Base-by-base conservation (phyloP, 1,140 invertebrate genomes). In the Lanistes nyassanus region DNA sequence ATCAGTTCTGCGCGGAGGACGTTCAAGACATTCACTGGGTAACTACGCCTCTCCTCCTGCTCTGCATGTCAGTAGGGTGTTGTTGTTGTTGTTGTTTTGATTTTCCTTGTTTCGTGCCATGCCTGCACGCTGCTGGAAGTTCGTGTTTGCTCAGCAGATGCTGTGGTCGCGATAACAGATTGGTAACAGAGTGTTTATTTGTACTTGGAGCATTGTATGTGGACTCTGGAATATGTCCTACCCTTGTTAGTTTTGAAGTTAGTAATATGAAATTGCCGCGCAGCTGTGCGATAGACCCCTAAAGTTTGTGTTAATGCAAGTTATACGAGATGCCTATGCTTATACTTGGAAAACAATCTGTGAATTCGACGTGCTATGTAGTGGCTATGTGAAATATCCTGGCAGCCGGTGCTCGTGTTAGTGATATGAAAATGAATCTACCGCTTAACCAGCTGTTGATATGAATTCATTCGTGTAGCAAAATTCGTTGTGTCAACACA, bases 1-100 rank as follows among this genome's bases (percentile, higher is more conserved):
- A 72, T 34, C 70, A 72, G 70, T 72, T 72, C 70, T 37, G 70
- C 21, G 34, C 70, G 31, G 70, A 72, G 53, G 55, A 72, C 37
- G 56, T 72, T 19, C 70, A 72, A 6, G 55, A 72, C 37, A 72
- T 72, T 5, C 70, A 72, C 26, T 72, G 70, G 70, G 70, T 72
- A 72, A 70, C 11, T 21, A 26, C 42, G 21, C 53, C 39, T 29
- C 29, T 29, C 42, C 7, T 51, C 16, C 5, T 53, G 11, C 7
- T 29, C 42, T 29, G 21, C 34, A 7, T 23, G 36, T 67, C 9
- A 11, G 9, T 39, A 36, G 26, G 21, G 16, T 42, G 13, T 16
- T 13, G 13, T 26, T 31, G 19, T 29, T 29, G n/a, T 69, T 53
- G 13, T 53, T 55, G 1, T 55, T 9, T 53, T 69, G 26, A 0